Evolutionary conservation across 2,888 invertebrate species (phyloP), one percentile per base, ranked within the genome.

Genomic region (Pheosia gnoma): DNA sequence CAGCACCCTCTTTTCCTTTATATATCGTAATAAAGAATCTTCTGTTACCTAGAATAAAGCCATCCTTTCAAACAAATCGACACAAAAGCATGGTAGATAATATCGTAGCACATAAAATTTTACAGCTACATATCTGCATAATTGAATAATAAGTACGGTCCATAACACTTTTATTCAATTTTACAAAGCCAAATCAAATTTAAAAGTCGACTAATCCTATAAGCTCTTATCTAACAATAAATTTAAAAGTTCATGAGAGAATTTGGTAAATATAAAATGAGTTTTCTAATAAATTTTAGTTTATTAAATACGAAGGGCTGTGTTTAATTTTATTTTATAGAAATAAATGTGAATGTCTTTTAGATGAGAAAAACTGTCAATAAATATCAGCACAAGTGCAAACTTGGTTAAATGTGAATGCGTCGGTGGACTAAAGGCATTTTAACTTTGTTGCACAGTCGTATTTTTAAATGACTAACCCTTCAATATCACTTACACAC

Each of bases 1-100:
- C 84, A 84, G 82, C 80, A 77, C 78, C 80, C 78, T 79, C 77
- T 80, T 83, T 83, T 82, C 76, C 74, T 68, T 62, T 63, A 57
- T 66, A 60, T 70, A 69, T 71, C 72, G 58, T 57, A 59, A 63
- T 66, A 70, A 68, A 66, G 61, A 72, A 73, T 74, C 67, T 72
- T 65, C 59, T 59, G 38, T 58, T 62, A 43, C 53, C 49, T 39
- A 51, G 57, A 59, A 43, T 57, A 59, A 53, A 60, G 36, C 52
- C 49, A 57, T 64, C 52, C 47, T 66, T 64, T 61, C 56, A 60
- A 62, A 62, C 57, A 55, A 49, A 56, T 58, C 49, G 56, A 57
- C 51, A 13, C 61, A 67, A 71, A 61, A 58, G 49, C 52, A 57
- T 9, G 55, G 60, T 47, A 56, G 61, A 66, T 73, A 61, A 62